phyloP scores from a whole-genome alignment of 2,797 vertebrate genomes.

The Enteromius afrohamiltoni region DNA sequence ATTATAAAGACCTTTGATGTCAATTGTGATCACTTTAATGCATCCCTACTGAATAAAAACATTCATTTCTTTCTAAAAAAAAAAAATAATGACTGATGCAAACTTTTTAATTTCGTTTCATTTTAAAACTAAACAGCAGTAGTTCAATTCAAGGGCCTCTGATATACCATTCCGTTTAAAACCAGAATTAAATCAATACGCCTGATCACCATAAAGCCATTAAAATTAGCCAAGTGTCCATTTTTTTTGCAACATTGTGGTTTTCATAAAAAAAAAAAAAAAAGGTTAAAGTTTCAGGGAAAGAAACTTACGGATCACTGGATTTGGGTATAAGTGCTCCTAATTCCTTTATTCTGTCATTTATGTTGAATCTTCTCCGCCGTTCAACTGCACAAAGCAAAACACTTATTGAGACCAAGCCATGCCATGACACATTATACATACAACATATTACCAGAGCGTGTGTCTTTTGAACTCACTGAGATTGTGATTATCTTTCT shows the following conservation, averaged over 20 bases:
- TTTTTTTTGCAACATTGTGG: neutral
- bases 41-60: neutral
- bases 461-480: conserved; percentile 75
- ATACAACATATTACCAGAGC: conserved; percentile 17
- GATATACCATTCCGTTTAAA: neutral
- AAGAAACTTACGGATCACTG: conserved; percentile 85
- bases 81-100: neutral
- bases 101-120: neutral
- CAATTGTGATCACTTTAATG: neutral
- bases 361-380: conserved; percentile 91
- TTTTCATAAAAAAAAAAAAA: neutral
- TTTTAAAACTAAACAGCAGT: neutral
- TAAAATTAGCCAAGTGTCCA: neutral
- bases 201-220: neutral
- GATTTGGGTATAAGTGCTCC: conserved; percentile 90
- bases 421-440: neutral
- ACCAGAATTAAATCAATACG: neutral
- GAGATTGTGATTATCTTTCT: conserved; percentile 94
- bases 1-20: neutral
- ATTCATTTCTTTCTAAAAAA: neutral
- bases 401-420: neutral
- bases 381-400: conserved; percentile 82
- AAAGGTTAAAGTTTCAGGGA: neutral
- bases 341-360: conserved; percentile 91
- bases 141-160: neutral